A percentile compares a stretch with the other conserved stretches of the same genome.
Evolutionary conservation across 2,113 vertebrate species (phyloP).

Genomic region (Machaerirhynchus nigripectus): DNA sequence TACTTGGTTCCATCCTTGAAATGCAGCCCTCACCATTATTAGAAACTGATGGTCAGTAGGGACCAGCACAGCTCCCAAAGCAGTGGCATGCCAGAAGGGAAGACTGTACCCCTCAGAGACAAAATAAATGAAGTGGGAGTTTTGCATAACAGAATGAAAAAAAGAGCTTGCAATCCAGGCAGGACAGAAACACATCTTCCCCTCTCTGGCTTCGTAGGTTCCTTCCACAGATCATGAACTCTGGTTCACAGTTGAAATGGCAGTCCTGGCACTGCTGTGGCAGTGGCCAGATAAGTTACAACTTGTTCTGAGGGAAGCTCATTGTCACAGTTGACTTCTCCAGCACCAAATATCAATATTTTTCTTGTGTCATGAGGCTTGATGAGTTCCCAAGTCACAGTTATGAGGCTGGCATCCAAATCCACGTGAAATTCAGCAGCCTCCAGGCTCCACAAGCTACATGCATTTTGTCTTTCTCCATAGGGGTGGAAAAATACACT

Average conservation of each 20-base stretch:
- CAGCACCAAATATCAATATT: neutral
- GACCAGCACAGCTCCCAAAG: neutral
- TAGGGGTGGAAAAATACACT: neutral
- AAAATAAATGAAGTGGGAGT: neutral
- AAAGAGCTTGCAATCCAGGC: neutral
- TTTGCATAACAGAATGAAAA: neutral
- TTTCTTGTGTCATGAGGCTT: neutral
- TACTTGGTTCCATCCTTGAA: constrained; percentile 2
- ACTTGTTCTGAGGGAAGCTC: neutral
- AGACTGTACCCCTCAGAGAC: neutral
- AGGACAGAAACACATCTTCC: neutral
- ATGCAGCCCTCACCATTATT: neutral
- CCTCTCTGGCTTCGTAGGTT: neutral
- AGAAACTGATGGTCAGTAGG: neutral
- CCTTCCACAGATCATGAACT: neutral
- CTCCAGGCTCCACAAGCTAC: neutral
- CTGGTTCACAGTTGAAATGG: neutral
- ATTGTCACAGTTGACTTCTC: neutral
- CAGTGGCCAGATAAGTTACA: neutral
- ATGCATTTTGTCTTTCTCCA: neutral
- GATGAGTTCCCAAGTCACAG: neutral
- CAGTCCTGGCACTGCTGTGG: neutral
- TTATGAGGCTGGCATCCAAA: neutral
- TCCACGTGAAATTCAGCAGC: neutral
- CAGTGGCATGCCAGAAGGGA: neutral